A percentile compares a stretch with the other conserved stretches of the same genome.
Evolutionary conservation across 1,140 invertebrate species (phyloP).

Genomic region (Forficula auricularia): DNA sequence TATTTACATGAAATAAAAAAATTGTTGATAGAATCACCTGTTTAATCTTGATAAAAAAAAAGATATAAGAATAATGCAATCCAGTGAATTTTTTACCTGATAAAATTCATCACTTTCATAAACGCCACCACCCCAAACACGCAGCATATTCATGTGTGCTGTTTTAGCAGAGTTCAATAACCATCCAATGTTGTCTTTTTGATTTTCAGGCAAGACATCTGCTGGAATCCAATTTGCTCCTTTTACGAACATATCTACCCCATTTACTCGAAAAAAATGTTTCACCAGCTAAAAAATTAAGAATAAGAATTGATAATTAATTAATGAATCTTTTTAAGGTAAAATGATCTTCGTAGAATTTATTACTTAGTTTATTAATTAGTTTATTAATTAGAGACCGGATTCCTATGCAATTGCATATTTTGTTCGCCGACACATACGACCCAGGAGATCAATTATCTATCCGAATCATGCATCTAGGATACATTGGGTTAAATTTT

Average conservation of each 20-base stretch:
- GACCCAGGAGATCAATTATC: too few relatives aligned
- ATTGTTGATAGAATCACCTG: too few relatives aligned
- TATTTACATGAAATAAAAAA: too few relatives aligned
- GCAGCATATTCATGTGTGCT: constrained; percentile 80
- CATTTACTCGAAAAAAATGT: constrained; percentile 85
- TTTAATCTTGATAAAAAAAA: too few relatives aligned
- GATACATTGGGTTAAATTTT: too few relatives aligned
- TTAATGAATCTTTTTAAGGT: constrained; percentile 19
- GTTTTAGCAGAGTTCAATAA: constrained; percentile 55
- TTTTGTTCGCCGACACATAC: too few relatives aligned
- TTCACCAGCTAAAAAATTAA: constrained; percentile 34
- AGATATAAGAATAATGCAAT: too few relatives aligned
- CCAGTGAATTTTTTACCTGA: too few relatives aligned
- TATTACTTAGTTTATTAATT: neutral
- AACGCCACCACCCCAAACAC: constrained; percentile 94
- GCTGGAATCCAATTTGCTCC: constrained; percentile 92
- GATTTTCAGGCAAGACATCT: constrained; percentile 65
- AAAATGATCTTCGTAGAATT: neutral
- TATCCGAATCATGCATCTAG: too few relatives aligned
- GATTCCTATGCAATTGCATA: too few relatives aligned
- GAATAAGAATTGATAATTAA: neutral
- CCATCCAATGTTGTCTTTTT: constrained; percentile 31
- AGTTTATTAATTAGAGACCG: too few relatives aligned
- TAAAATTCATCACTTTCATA: constrained; percentile 91
- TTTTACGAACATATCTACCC: constrained; percentile 80